A percentile compares a stretch with the other conserved stretches of the same genome.
These are phyloP conservation scores for Pyrochroa serraticornis DNA, from an alignment of 2,888 invertebrate genomes.

Conservation along the genomic window DNA sequence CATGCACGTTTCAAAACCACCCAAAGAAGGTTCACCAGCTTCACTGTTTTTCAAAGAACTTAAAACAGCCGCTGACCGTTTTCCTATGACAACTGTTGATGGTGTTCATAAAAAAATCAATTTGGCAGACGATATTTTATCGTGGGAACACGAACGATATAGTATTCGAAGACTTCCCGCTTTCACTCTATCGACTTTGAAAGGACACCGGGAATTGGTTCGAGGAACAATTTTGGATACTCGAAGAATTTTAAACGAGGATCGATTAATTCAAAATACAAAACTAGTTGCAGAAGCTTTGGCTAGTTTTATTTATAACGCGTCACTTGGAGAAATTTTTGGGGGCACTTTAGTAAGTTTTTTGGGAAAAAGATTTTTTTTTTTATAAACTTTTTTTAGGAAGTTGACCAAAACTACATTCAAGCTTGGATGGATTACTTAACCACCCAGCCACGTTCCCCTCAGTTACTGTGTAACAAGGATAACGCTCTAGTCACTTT, in stretches of 20 bases:
- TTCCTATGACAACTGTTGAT: constrained; percentile 63
- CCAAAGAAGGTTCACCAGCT: constrained; percentile 81
- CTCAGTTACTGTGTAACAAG: constrained; percentile 72
- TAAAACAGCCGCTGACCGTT: constrained; percentile 61
- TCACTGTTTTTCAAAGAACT: constrained; percentile 70
- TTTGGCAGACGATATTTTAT: constrained; percentile 85
- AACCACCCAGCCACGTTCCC: constrained; percentile 74
- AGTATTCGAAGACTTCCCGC: constrained; percentile 91
- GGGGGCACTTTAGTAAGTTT: constrained; percentile 74
- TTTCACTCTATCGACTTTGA: constrained; percentile 84
- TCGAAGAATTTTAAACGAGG: constrained; percentile 63
- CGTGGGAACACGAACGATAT: constrained; percentile 98
- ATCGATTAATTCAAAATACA: constrained; percentile 70
- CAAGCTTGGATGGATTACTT: constrained; percentile 78
- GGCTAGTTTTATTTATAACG: constrained; percentile 80
- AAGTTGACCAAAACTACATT: constrained; percentile 74
- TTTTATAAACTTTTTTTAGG: constrained; percentile 60
- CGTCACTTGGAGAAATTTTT: constrained; percentile 71
- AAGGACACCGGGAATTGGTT: constrained; percentile 69
- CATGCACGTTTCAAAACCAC: constrained; percentile 96
- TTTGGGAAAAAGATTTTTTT: constrained; percentile 1
- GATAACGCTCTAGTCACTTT: constrained; percentile 72
- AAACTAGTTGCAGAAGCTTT: constrained; percentile 81
- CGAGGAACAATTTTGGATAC: constrained; percentile 70
- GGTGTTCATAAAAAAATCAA: constrained; percentile 95